Base-by-base conservation (phyloP, 2,797 vertebrate species). In the Anguilla megastoma region DNA sequence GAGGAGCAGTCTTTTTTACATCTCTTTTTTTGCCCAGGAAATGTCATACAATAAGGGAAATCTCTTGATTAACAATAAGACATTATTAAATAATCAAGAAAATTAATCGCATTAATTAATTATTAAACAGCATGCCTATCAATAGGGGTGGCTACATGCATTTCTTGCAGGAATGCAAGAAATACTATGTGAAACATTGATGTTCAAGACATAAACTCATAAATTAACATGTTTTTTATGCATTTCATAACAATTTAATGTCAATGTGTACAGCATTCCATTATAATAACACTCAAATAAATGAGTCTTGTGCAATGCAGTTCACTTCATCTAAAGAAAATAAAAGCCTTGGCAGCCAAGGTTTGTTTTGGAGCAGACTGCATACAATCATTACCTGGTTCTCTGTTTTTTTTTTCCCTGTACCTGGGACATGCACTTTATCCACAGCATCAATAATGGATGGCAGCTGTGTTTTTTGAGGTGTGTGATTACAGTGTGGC, bases 381-480 rank as follows among this genome's bases (percentile, higher is more conserved):
- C 41, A 36, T 80, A 24, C 76, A 27, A 33, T 24, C 41, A n/a
- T 58, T 48, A 58, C 50, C n/a, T 12, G 48, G 10, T n/a, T 16
- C 50, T 85, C 48, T 85, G 54, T 85, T 6, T 56, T 45, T 45
- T 45, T 45, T 45, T 45, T 33, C 9, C 52, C 50, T 41, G 58
- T 86, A 85, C 80, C 54, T 54, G 33, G n/a, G 82, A 86, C 10
- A 33, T 18, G 48, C 86, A 87, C 2, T 90, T 36, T 86, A 91
- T 89, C 80, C 89, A 86, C 89, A 88, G 52, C 85, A 90, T 91
- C 69, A 85, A 87, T 69, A 89, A 90, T 90, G 92, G 90, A 91
- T 90, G 90, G n/a, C 0, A 60, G 88, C 63, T 86, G 85, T 50
- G 63, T 74, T 86, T 88, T 85, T 58, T 74, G 84, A 87, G 87